phyloP scores from a whole-genome alignment of 2,888 invertebrate species.

The Pecten maximus region DNA sequence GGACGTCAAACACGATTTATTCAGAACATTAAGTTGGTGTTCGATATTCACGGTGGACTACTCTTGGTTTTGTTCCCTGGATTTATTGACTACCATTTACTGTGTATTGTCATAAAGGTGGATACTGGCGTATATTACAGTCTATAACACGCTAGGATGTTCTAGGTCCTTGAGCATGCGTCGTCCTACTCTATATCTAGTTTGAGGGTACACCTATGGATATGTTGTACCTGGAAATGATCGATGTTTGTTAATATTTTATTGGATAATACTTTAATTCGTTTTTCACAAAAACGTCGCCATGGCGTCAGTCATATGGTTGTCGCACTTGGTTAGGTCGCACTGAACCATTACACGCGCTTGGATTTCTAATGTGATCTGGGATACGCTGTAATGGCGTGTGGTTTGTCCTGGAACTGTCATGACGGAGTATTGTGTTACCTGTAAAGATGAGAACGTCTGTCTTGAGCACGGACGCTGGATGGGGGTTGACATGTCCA shows the following conservation, averaged over 20 bases:
- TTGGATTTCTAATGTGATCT: not conserved
- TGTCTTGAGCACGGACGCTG: conserved; percentile 20
- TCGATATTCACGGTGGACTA: not conserved
- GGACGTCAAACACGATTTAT: not conserved
- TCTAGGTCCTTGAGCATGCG: not conserved
- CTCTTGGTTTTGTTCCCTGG: not conserved
- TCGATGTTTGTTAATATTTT: not conserved
- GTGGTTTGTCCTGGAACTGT: not conserved
- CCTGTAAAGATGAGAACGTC: conserved; percentile 1
- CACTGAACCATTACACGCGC: not conserved
- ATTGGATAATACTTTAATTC: not conserved
- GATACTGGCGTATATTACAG: not conserved
- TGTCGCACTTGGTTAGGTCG: not conserved
- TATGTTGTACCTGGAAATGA: not conserved
- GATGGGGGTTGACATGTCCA: not conserved
- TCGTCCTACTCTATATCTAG: not conserved
- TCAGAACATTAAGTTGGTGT: not conserved
- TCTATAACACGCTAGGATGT: not conserved
- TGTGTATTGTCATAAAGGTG: not conserved
- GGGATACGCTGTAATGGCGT: not conserved
- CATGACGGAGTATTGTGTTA: not conserved
- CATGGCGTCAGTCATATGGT: not conserved
- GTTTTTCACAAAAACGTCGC: not conserved
- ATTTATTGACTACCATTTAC: conserved; percentile 19
- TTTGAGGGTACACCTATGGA: not conserved